Evolutionary conservation across 2,113 vertebrate genomes (phyloP).

Genomic region (Melanocharis versteri): DNA sequence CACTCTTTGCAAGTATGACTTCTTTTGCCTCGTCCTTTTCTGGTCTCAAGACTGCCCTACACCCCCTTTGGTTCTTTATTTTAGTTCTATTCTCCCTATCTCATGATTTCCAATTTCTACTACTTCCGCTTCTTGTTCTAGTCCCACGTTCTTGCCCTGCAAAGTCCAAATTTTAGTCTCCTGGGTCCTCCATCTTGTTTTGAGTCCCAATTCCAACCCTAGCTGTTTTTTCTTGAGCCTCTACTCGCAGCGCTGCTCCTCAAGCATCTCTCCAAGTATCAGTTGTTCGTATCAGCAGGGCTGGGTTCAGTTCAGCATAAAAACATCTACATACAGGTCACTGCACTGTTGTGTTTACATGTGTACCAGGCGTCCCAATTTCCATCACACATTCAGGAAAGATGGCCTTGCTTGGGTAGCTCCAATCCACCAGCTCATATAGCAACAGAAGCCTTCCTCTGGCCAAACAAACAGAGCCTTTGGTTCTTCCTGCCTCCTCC

Average conservation of each 20-base stretch:
- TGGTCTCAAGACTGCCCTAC: not conserved
- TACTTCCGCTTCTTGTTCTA: not conserved
- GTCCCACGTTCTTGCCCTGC: not conserved
- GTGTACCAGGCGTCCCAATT: not conserved
- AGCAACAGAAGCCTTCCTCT: not conserved
- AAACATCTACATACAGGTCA: not conserved
- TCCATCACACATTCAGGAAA: not conserved
- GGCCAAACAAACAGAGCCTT: not conserved
- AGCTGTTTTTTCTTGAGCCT: not conserved
- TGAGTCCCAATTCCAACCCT: not conserved
- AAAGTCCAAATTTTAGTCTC: not conserved
- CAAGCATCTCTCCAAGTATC: not conserved
- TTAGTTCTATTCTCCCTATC: not conserved
- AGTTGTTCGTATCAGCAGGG: not conserved
- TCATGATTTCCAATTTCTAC: not conserved
- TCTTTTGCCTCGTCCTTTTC: not conserved
- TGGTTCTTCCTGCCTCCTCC: not conserved
- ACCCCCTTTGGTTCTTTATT: not conserved
- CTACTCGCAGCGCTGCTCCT: not conserved
- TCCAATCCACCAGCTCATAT: not conserved
- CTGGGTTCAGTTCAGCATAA: not conserved
- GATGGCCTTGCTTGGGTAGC: not conserved
- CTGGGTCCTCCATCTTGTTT: not conserved
- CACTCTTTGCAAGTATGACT: not conserved
- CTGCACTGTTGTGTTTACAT: not conserved